Evolutionary conservation across 1,140 invertebrate species (phyloP), one percentile per base, ranked within the genome.

Genomic region (Lerema accius): DNA sequence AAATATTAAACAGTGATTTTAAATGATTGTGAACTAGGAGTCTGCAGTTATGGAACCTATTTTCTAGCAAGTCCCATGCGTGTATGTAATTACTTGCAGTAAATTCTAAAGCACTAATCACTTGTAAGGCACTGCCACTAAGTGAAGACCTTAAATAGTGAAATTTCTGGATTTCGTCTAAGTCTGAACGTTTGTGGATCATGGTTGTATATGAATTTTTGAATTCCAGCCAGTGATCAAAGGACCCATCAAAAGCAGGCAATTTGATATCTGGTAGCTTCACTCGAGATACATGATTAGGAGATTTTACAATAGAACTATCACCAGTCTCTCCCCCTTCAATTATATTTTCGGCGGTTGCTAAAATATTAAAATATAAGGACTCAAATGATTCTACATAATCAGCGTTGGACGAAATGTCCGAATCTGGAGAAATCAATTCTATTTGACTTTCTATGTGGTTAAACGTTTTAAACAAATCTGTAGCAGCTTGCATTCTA

Each of bases 181-280:
- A 46, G 28, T 68, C 62, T 11, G 28, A 42, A 63, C 65, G 65
- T 7, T 60, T 62, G 16, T 71, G 69, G 15, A 71, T 71, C 62
- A 71, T 65, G 4, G 69, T 61, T 19, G 49, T n/a, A 11, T 67
- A 71, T 10, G 69, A 67, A 45, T 71, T 68, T 61, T 49, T 67
- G 43, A 37, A 71, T 48, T 71, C 69, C 4, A 71, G 40, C 69
- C 69, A 68, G 0, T 63, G 45, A 55, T 71, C 69, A 48, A 45
- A 71, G 11, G 53, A 59, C 10, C 69, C 69, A 42, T 67, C 65
- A 23, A 71, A 68, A 13, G 23, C 23, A 55, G 63, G 63, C 23
- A 70, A 17, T 39, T 68, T 63, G 23, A 71, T 67, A 16, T 66
- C 43, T 10, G 64, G 69, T 45, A 67, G 43, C 51, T 71, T 67